Evolutionary conservation across 1,140 invertebrate species (phyloP).

Genomic region (Macrocentrus cingulum): DNA sequence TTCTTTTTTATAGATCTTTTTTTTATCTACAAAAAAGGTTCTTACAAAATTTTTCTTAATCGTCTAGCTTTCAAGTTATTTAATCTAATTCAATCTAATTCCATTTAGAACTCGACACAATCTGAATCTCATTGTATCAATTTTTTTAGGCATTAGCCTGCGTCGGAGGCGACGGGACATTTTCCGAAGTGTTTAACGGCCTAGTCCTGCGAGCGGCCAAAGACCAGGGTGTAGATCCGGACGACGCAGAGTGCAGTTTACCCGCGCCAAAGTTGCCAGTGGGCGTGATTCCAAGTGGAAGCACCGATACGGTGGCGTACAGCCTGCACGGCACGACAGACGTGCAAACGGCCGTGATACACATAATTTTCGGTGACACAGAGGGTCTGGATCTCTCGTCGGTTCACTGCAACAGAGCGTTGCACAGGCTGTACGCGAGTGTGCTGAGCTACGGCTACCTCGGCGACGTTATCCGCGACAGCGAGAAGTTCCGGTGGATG

Average conservation of each 20-base stretch:
- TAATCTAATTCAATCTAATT: too few relatives aligned
- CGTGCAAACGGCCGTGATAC: conserved; percentile 76
- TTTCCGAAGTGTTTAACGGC: conserved; percentile 83
- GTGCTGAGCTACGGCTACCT: conserved; percentile 87
- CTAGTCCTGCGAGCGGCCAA: conserved; percentile 62
- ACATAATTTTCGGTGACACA: conserved; percentile 78
- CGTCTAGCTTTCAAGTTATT: too few relatives aligned
- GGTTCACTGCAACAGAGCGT: conserved; percentile 67
- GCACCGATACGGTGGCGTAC: conserved; percentile 81
- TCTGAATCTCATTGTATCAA: too few relatives aligned
- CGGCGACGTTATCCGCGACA: conserved; percentile 81
- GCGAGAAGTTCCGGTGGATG: conserved; percentile 85
- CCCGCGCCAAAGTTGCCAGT: conserved; percentile 67
- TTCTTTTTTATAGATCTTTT: too few relatives aligned
- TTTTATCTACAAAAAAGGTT: too few relatives aligned
- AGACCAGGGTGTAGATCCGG: conserved; percentile 63
- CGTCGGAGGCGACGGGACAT: conserved; percentile 87
- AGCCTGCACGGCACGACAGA: conserved; percentile 83
- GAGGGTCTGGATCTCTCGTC: conserved; percentile 78
- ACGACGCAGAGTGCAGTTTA: conserved; percentile 64
- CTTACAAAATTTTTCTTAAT: too few relatives aligned
- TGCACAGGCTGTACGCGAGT: conserved; percentile 76
- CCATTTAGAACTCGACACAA: too few relatives aligned
- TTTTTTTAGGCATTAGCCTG: conserved; percentile 72
- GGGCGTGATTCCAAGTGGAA: conserved; percentile 81